Percentiles rank a stretch among this genome's conserved stretches.
Conservation (phyloP, 2,888 invertebrate species). For the Trimorus sp. region DNA sequence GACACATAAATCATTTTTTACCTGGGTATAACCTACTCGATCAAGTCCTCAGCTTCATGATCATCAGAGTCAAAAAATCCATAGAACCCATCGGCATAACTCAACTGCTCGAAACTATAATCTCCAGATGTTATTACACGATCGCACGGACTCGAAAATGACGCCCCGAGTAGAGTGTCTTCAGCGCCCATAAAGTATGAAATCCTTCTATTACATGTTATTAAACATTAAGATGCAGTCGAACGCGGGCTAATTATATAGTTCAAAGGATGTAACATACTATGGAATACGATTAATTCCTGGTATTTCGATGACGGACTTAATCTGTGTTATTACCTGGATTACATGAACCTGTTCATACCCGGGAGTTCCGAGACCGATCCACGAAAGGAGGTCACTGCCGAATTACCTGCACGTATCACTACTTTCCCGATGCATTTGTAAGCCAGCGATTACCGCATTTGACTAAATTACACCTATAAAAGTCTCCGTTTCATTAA, state of each 20-base stretch:
- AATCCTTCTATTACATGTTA: no score
- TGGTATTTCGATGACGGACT: constrained; percentile 71
- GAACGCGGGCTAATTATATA: constrained; percentile 69
- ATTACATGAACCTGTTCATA: constrained; percentile 68
- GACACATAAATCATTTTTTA: no score
- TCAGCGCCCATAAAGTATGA: no score
- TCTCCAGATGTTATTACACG: no score
- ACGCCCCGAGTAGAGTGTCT: no score
- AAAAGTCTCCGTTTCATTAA: background rate
- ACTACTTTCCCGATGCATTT: constrained; percentile 57
- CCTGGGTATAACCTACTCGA: no score
- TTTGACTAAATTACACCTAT: constrained; percentile 22
- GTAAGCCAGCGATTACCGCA: constrained; percentile 54
- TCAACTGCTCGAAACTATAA: no score
- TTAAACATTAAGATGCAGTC: constrained; percentile 3
- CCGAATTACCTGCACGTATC: constrained; percentile 62
- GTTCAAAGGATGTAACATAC: constrained; percentile 64
- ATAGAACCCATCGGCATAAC: no score
- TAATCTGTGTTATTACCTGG: constrained; percentile 73
- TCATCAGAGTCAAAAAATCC: no score
- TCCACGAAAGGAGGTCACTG: constrained; percentile 58
- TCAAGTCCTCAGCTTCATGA: no score
- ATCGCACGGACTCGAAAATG: no score
- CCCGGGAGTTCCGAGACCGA: constrained; percentile 33
- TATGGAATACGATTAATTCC: constrained; percentile 72